Conservation (phyloP, 2,113 vertebrate genomes). For the Dasyurus viverrinus region DNA sequence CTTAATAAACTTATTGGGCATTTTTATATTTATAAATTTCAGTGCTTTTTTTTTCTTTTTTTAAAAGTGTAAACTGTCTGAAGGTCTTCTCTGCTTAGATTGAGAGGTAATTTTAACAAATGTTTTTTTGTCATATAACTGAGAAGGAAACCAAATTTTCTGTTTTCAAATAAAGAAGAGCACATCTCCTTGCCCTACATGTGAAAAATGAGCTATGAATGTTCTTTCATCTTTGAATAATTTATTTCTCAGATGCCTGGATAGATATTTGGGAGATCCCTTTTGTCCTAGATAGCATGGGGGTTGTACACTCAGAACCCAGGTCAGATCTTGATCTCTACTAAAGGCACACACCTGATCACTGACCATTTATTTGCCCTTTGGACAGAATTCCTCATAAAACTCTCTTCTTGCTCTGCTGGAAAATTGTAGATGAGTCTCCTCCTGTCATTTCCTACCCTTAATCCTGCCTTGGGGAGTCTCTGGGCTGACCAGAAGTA, state of each 20-base stretch:
- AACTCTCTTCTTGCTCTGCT: neutral
- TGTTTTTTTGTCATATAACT: neutral
- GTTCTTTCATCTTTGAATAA: neutral
- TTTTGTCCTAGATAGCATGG: too few relatives aligned
- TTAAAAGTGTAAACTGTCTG: too few relatives aligned
- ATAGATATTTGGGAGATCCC: neutral
- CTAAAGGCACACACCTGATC: neutral
- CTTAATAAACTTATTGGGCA: neutral
- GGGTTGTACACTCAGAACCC: neutral
- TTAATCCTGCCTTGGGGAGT: neutral
- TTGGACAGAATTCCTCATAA: neutral
- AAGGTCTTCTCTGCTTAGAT: neutral
- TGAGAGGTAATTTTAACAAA: neutral
- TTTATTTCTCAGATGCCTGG: slow-evolving; percentile 2
- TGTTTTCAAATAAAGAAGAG: neutral
- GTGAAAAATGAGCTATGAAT: neutral
- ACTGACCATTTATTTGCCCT: neutral
- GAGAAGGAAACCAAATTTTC: neutral
- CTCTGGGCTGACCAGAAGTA: neutral
- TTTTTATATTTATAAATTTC: neutral
- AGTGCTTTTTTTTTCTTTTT: neutral
- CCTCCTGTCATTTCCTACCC: neutral
- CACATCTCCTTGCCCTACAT: neutral
- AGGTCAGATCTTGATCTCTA: neutral
- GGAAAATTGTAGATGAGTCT: neutral